Evolutionary conservation across 2,888 invertebrate species (phyloP).

Genomic region (Archaeoteleia sp.): DNA sequence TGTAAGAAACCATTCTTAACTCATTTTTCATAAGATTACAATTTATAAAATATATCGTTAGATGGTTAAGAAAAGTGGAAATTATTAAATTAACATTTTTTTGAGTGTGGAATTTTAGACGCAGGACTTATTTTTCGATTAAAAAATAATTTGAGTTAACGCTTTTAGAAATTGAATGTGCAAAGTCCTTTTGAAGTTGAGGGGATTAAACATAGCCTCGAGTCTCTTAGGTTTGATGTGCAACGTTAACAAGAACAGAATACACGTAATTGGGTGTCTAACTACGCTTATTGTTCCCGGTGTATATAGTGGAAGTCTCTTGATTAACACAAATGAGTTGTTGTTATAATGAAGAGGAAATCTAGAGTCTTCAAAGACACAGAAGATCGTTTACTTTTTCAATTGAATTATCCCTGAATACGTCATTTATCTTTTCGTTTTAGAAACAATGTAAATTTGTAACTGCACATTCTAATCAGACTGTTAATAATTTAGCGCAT

Average conservation of each 20-base stretch:
- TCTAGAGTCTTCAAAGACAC: conserved; percentile 46
- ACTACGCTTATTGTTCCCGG: conserved; percentile 63
- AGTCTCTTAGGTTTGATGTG: conserved; percentile 2
- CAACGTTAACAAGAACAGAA: conserved; percentile 58
- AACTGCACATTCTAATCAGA: no score
- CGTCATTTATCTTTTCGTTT: background rate
- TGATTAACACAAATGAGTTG: conserved; percentile 59
- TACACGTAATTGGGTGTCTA: conserved; percentile 64
- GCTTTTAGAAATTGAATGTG: no score
- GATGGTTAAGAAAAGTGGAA: no score
- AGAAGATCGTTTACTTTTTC: conserved; percentile 20
- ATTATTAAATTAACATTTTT: no score
- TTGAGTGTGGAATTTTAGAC: no score
- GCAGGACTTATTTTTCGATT: no score
- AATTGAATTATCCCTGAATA: conserved; percentile 9
- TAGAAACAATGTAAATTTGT: no score
- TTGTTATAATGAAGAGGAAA: conserved; percentile 54
- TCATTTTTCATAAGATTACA: no score
- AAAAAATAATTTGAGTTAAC: no score
- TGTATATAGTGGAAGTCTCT: conserved; percentile 41
- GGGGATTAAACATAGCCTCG: conserved; percentile 13
- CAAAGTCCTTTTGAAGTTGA: conserved; percentile 1
- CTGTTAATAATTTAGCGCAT: no score
- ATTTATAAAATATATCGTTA: no score
- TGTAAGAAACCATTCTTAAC: no score